Evolutionary conservation across 2,113 vertebrate genomes (phyloP), one percentile per base, ranked within the genome.

Genomic region (Pleuronectes platessa): DNA sequence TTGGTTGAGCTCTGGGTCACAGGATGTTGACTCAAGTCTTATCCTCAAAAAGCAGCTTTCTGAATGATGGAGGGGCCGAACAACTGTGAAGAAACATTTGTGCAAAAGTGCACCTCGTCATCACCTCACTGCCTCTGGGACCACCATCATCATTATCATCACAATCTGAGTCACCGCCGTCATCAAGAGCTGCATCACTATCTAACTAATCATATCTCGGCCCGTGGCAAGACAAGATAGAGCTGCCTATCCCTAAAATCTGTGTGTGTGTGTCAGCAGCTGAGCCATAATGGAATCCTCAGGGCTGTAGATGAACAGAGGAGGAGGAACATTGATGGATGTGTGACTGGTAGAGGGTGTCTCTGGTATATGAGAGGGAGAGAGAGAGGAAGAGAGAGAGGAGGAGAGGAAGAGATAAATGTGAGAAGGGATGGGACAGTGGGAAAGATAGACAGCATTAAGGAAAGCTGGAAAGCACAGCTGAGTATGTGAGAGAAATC

Each of bases 221-320:
- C 86, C 87, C 8, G 26, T 74, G 81, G 86, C 74, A 51, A 79
- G 71, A 84, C 67, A 75, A 84, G 80, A 85, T 64, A 68, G 65
- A 79, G 61, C 62, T 69, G 69, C 77, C 67, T 82, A 68, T 76
- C 35, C 61, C 70, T 73, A 61, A 71, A 68, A 65, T 79, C 27
- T 71, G 69, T 37, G 17, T 69, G 67, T 56, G 45, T 15, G 72
- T 56, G 66, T 67, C 11, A 58, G 69, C 59, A 51, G 64, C 74
- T 68, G 58, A 83, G 87, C 81, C 78, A 79, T 90, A 91, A 92
- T 90, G 81, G 85, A 89, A 86, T 89, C 88, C 89, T 82, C 82
- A 82, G 85, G 82, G 82, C 76, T 79, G 86, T 71, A 69, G 78
- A 77, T 74, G 73, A 89, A 83, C 68, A 79, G 75, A 85, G 42